A percentile compares a stretch with the other conserved stretches of the same genome.
These are phyloP conservation scores for Leptobrachium leishanense DNA, from an alignment of 2,113 vertebrate genomes.

Conservation along the genomic window DNA sequence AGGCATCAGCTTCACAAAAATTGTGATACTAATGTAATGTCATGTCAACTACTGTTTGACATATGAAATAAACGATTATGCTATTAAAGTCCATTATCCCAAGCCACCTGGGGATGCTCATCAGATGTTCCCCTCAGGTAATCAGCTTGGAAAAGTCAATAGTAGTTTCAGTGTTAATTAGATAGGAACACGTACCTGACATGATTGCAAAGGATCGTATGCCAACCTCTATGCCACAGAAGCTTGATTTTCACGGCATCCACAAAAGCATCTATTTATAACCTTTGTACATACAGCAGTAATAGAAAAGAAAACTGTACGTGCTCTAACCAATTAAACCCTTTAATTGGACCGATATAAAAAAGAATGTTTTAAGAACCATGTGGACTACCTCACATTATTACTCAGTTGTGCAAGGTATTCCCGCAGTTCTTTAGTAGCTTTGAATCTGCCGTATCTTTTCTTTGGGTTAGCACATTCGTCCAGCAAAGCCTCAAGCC, in stretches of 20 bases:
- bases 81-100: conserved; percentile 68
- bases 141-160: conserved; percentile 54
- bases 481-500: conserved; percentile 86
- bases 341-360: conserved; percentile 21
- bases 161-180: conserved; percentile 64
- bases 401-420: conserved; percentile 87
- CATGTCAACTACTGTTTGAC: conserved; percentile 73
- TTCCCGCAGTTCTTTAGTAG: conserved; percentile 88
- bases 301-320: conserved; percentile 15
- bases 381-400: conserved; percentile 81
- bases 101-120: conserved; percentile 55
- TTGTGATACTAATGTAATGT: conserved; percentile 67
- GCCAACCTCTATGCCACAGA: conserved; percentile 3
- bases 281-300: conserved; percentile 26
- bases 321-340: conserved; percentile 39
- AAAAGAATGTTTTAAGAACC: not conserved
- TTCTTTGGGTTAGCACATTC: conserved; percentile 95
- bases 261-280: conserved; percentile 14
- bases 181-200: conserved; percentile 58
- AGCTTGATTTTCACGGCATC: conserved; percentile 23
- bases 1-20: conserved; percentile 74
- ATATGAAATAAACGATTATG: conserved; percentile 64
- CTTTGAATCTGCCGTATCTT: conserved; percentile 88
- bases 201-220: conserved; percentile 61
- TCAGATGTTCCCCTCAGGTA: conserved; percentile 55